A percentile compares a stretch with the other conserved stretches of the same genome.
These are phyloP conservation scores for rat (Rattus norvegicus) DNA, from an alignment of 2,113 vertebrate genomes.

Conservation along the genomic window DNA sequence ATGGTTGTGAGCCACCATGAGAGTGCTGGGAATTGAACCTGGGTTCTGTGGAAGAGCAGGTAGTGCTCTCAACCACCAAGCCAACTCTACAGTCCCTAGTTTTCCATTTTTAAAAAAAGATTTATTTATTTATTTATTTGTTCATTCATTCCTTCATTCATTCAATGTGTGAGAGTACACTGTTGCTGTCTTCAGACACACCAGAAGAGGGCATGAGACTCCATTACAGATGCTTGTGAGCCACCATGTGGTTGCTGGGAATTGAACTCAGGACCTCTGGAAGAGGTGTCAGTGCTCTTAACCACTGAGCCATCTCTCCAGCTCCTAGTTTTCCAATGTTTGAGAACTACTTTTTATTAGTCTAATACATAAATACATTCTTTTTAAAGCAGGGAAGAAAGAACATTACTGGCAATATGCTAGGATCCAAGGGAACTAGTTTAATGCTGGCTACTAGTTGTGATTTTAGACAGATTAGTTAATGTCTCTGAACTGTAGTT, in stretches of 20 bases:
- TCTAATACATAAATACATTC: neutral
- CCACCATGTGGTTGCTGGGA: too few species aligned
- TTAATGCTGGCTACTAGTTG: neutral
- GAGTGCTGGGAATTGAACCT: neutral
- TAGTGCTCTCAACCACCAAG: neutral
- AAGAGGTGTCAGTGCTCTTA: too few species aligned
- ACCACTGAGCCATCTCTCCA: too few species aligned
- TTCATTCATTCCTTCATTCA: too few species aligned
- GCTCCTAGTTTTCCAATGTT: neutral
- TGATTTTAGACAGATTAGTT: neutral
- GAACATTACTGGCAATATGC: slow-evolving; percentile 1
- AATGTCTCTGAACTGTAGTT: neutral
- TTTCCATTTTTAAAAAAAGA: too few species aligned
- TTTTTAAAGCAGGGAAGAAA: slow-evolving; percentile 19
- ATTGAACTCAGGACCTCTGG: too few species aligned
- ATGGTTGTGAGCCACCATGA: neutral
- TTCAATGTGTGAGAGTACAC: too few species aligned
- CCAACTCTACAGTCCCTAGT: neutral
- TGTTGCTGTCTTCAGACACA: too few species aligned
- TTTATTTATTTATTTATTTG: too few species aligned
- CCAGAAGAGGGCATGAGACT: too few species aligned
- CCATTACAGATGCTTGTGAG: too few species aligned
- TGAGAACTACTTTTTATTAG: slow-evolving; percentile 33
- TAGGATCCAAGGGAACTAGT: neutral
- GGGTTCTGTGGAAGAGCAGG: neutral